Percentiles rank a stretch among this genome's conserved stretches.
phyloP scores from a whole-genome alignment of 2,113 vertebrate genomes.

The Abramis brama region DNA sequence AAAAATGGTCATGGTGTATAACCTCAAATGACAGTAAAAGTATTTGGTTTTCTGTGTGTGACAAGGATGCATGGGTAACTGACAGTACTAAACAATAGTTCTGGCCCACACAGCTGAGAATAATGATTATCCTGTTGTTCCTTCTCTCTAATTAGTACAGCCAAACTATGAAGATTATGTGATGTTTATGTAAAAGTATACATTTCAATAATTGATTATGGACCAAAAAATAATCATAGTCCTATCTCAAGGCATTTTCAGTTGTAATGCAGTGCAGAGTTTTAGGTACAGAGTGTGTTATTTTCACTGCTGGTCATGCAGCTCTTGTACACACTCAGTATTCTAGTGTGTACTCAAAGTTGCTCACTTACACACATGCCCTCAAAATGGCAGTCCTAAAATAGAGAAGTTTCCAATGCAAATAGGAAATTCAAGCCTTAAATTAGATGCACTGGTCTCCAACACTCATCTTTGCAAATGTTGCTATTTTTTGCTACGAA shows the following conservation, averaged over 20 bases:
- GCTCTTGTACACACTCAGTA: background rate
- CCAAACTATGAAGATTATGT: background rate
- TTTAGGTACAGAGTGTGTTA: background rate
- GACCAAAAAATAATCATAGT: background rate
- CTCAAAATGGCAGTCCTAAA: background rate
- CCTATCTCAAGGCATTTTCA: background rate
- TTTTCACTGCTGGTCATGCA: background rate
- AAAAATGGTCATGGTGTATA: background rate
- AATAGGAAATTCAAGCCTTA: background rate
- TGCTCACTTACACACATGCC: too few species aligned
- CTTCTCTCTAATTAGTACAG: background rate
- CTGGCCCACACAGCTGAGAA: background rate
- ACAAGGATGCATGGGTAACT: background rate
- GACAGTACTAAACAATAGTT: constrained; percentile 10
- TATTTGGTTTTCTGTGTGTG: background rate
- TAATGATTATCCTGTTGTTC: background rate
- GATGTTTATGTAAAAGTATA: constrained; percentile 3
- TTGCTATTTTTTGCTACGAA: background rate
- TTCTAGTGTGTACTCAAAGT: background rate
- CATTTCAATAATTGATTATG: background rate
- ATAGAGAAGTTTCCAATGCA: constrained; percentile 22
- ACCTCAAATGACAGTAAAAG: background rate
- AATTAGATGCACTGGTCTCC: background rate
- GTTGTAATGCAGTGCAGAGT: background rate
- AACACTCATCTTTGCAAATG: background rate